A percentile compares a stretch with the other conserved stretches of the same genome.
These are phyloP conservation scores for Cynopterus sphinx DNA, from an alignment of 2,797 vertebrate species.

Conservation along the genomic window DNA sequence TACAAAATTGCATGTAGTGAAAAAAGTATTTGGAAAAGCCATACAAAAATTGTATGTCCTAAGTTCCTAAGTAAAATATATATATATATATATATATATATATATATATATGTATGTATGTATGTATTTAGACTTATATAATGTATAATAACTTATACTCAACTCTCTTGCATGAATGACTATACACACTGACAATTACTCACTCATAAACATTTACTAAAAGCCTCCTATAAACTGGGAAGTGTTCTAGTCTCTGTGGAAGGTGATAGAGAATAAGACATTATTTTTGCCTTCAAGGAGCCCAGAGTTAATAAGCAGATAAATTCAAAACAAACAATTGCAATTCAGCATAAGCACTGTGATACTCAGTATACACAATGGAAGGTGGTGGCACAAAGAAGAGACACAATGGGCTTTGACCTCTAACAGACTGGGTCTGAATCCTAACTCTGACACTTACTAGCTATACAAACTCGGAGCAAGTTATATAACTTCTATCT, in stretches of 20 bases:
- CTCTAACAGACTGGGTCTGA: background rate
- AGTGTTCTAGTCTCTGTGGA: background rate
- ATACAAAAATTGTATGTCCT: background rate
- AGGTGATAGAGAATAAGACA: background rate
- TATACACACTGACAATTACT: background rate
- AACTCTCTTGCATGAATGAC: background rate
- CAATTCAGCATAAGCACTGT: background rate
- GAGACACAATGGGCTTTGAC: background rate
- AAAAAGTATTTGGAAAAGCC: conserved; percentile 34
- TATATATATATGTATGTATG: no score
- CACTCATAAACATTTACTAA: background rate
- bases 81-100: no score
- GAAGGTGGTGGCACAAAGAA: background rate
- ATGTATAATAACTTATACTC: background rate
- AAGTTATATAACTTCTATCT: background rate
- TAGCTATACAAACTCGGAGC: background rate
- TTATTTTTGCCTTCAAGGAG: background rate
- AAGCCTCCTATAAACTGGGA: background rate
- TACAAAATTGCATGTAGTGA: background rate
- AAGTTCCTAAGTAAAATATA: background rate
- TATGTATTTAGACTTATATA: background rate
- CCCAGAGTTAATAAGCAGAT: background rate
- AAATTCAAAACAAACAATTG: background rate
- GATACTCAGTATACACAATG: background rate
- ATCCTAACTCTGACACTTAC: background rate